A percentile compares a stretch with the other conserved stretches of the same genome.
These are phyloP conservation scores for Solenopsis invicta DNA, from an alignment of 1,140 invertebrate species.

Conservation along the genomic window DNA sequence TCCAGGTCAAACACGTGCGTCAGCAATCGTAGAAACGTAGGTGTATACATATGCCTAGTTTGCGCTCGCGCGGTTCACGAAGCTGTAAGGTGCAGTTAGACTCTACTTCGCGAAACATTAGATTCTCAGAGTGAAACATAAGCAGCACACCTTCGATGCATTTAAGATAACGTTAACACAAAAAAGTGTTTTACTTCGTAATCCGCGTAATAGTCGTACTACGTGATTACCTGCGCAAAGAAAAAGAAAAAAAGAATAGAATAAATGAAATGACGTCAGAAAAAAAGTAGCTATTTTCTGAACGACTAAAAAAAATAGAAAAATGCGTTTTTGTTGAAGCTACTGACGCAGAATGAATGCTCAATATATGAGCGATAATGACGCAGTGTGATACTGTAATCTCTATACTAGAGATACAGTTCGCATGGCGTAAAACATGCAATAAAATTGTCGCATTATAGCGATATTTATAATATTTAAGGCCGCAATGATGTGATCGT, in stretches of 20 bases:
- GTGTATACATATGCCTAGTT: neutral
- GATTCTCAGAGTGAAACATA: neutral
- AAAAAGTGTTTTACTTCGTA: neutral
- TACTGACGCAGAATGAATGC: neutral
- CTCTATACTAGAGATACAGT: neutral
- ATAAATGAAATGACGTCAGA: neutral
- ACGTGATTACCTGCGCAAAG: neutral
- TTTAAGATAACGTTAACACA: neutral
- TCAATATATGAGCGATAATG: neutral
- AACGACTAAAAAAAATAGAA: neutral
- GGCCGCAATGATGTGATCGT: neutral
- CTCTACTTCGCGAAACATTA: neutral
- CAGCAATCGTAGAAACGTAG: neutral
- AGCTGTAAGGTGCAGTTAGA: neutral
- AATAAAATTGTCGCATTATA: neutral
- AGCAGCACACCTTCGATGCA: neutral
- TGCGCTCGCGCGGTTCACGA: neutral
- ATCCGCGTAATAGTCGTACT: neutral
- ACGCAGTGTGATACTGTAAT: neutral
- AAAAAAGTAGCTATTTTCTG: neutral
- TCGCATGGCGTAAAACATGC: neutral
- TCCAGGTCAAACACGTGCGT: neutral
- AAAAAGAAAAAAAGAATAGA: neutral
- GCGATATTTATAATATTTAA: too few species aligned
- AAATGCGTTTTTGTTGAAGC: neutral